Evolutionary conservation across 2,888 invertebrate species (phyloP).

Genomic region (Stenolophus ochropezus): DNA sequence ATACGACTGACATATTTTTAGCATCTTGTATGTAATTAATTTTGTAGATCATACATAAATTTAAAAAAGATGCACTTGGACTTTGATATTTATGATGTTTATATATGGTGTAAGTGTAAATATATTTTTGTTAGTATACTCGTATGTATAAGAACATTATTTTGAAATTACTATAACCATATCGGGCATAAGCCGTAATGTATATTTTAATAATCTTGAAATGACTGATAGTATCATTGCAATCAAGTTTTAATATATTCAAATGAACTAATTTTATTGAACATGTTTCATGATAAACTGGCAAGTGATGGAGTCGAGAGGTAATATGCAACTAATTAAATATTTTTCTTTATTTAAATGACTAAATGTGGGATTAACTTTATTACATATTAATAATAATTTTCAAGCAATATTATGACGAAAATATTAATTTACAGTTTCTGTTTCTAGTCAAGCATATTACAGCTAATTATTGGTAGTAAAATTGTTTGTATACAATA

Average conservation of each 20-base stretch:
- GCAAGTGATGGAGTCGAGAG: neutral
- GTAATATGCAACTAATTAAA: neutral
- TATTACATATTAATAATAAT: too few relatives aligned
- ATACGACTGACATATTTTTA: too few relatives aligned
- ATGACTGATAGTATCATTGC: neutral
- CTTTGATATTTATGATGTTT: neutral
- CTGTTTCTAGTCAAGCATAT: too few relatives aligned
- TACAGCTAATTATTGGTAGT: too few relatives aligned
- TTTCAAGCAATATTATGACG: too few relatives aligned
- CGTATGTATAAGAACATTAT: too few relatives aligned
- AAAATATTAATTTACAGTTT: too few relatives aligned
- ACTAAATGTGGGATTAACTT: too few relatives aligned
- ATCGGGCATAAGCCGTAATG: neutral
- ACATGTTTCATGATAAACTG: neutral
- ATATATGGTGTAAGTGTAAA: neutral
- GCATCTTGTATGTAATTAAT: too few relatives aligned
- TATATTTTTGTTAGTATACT: neutral
- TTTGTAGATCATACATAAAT: too few relatives aligned
- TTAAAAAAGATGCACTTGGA: neutral
- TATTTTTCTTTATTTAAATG: too few relatives aligned
- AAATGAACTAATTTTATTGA: neutral
- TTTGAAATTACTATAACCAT: neutral
- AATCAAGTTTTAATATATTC: neutral
- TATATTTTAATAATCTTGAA: neutral
- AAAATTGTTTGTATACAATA: too few relatives aligned